Evolutionary conservation across 2,113 vertebrate genomes (phyloP), one percentile per base, ranked within the genome.

Genomic region (Melanotaenia duboulayi): DNA sequence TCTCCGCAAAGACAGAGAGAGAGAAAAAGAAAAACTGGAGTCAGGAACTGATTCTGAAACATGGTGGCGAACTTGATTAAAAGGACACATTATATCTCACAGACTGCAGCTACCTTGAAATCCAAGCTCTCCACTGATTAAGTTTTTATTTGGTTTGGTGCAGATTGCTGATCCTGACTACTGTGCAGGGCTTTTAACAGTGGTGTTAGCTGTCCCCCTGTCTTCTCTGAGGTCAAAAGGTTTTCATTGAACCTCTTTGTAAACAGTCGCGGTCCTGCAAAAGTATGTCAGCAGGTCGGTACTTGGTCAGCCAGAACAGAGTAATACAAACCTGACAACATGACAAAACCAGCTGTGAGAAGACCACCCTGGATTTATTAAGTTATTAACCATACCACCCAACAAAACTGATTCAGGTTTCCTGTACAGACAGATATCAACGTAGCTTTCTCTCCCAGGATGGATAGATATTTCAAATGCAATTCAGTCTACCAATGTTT

Each of bases 291-390:
- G 55, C 81, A 68, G 40, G 40, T 71, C 37, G 8, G 46, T 72
- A 66, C 57, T 44, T 35, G 70, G 59, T 68, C 59, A 35, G 62
- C 23, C 80, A 76, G 59, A 80, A 50, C 70, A 49, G 60, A 55
- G 44, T 63, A 59, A 28, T 19, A 39, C 59, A 28, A 63, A 87
- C 69, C 51, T 64, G 81, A 78, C 73, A 81, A 70, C 65, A 68
- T 69, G 71, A 81, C 77, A 7, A 10, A 44, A 54, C 78, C 82
- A 88, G 87, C 85, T 89, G 83, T 80, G 57, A 71, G 89, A 90
- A 89, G 59, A 90, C 65, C 63, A 76, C 65, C 60, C 39, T n/a
- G 58, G 76, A 78, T 85, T 79, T 86, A 83, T 67, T 79, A 49
- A 60, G 54, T 81, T 81, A 81, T 79, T 77, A 80, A 82, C 56